Conservation (phyloP, 2,797 vertebrate genomes). For the Vipera latastei region DNA sequence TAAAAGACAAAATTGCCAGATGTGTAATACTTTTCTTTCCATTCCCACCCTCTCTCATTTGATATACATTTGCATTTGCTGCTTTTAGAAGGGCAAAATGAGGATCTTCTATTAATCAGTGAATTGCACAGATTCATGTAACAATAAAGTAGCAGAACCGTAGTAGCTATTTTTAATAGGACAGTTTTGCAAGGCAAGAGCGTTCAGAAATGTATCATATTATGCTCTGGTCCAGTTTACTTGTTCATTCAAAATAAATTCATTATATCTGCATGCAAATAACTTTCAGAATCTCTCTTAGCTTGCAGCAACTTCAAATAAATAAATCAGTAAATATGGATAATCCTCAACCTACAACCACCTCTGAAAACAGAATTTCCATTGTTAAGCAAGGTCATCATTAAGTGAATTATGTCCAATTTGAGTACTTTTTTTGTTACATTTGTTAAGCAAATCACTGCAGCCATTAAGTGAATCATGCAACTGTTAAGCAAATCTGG, state of each 20-base stretch:
- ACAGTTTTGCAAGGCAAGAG: slow-evolving; percentile 52
- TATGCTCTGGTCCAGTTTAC: slow-evolving; percentile 22
- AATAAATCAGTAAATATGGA: not conserved
- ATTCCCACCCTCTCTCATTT: slow-evolving; percentile 12
- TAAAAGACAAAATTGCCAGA: slow-evolving; percentile 64
- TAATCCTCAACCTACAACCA: not conserved
- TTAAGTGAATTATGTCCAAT: not conserved
- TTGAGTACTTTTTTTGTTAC: not conserved
- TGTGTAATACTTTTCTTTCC: slow-evolving; percentile 49
- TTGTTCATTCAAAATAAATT: slow-evolving; percentile 11
- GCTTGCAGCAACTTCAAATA: not conserved
- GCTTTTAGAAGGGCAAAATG: slow-evolving; percentile 54
- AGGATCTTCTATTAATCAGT: slow-evolving; percentile 61
- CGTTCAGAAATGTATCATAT: slow-evolving; percentile 29
- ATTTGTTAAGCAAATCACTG: not conserved
- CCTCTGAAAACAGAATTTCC: not conserved
- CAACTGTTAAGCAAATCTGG: not conserved
- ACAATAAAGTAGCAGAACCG: slow-evolving; percentile 51
- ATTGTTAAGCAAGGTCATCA: not conserved
- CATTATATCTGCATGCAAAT: not conserved
- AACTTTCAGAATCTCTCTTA: not conserved
- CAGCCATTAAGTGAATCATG: not conserved
- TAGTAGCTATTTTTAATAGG: slow-evolving; percentile 57
- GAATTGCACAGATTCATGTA: slow-evolving; percentile 61
- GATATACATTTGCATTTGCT: slow-evolving; percentile 60